A percentile compares a stretch with the other conserved stretches of the same genome.
phyloP scores from a whole-genome alignment of 1,140 invertebrate species.

The Galleria mellonella region DNA sequence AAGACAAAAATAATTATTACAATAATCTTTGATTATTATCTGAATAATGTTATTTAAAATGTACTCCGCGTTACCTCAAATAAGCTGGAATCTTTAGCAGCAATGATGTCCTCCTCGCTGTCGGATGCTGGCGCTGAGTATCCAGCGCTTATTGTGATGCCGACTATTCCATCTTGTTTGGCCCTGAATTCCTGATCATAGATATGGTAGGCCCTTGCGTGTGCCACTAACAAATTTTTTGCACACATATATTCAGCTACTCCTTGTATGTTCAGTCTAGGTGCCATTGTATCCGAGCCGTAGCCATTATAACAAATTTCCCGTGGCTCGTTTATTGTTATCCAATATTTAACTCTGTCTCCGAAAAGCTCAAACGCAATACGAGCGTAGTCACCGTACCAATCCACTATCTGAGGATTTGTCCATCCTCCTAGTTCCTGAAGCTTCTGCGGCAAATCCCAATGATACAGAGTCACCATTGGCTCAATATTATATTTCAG shows the following conservation, averaged over 20 bases:
- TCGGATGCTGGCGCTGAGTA: constrained; percentile 46
- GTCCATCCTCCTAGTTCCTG: constrained; percentile 79
- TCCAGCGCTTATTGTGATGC: constrained; percentile 73
- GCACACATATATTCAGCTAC: constrained; percentile 70
- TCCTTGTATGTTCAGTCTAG: constrained; percentile 65
- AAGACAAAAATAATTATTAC: constrained; percentile 4
- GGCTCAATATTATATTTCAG: constrained; percentile 70
- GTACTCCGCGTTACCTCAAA: constrained; percentile 42
- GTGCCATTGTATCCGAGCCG: constrained; percentile 63
- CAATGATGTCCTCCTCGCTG: constrained; percentile 28
- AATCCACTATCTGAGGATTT: constrained; percentile 77
- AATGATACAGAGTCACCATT: constrained; percentile 79
- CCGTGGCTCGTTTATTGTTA: constrained; percentile 82
- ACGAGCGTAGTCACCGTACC: constrained; percentile 77
- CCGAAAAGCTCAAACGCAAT: constrained; percentile 76
- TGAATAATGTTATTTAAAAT: not conserved
- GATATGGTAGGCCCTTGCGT: constrained; percentile 73
- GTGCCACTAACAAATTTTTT: constrained; percentile 44
- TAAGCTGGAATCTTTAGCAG: constrained; percentile 54
- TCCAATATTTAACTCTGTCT: constrained; percentile 79
- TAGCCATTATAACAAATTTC: constrained; percentile 77
- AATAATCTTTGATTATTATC: not conserved
- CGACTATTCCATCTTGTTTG: constrained; percentile 56
- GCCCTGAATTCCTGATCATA: constrained; percentile 66
- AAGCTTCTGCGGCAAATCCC: constrained; percentile 78